Evolutionary conservation across 53 echinoderm and acorn worm species (phyloP), one percentile per base, ranked within the genome.

Genomic region (Astropecten irregularis): DNA sequence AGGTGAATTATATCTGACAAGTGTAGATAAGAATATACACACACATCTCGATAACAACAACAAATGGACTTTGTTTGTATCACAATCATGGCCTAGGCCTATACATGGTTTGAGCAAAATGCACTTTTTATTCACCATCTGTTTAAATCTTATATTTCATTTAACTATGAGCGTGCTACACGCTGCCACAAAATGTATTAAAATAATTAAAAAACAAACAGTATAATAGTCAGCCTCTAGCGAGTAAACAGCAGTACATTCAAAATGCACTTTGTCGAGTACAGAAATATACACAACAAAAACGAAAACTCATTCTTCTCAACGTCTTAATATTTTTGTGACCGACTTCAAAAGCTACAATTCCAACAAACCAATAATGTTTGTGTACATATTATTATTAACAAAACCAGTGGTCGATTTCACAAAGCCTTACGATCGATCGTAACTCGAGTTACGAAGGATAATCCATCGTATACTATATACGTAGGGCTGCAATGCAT

Each of bases 51-150:
- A n/a, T n/a, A n/a, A n/a, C n/a, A n/a, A n/a, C n/a, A n/a, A n/a
- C n/a, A n/a, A n/a, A n/a, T n/a, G n/a, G n/a, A n/a, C n/a, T n/a
- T n/a, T n/a, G n/a, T n/a, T n/a, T n/a, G n/a, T n/a, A n/a, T n/a
- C n/a, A n/a, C n/a, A n/a, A n/a, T n/a, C n/a, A n/a, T n/a, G n/a
- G n/a, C n/a, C n/a, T n/a, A n/a, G n/a, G n/a, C n/a, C n/a, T n/a
- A n/a, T n/a, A 26, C 34, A 53, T 40, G 40, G 57, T 57, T 55
- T 25, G 57, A 74, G 57, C 56, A 74, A 74, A 74, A 74, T 74
- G 57, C 73, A 57, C 57, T 3, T 74, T 64, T 74, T 74, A 74
- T 57, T 74, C 25, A 74, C 74, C 74, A 38, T 74, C 36, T 55
- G 6, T 10, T 54, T 73, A 22, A 32, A 55, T 50, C 31, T 56